These are phyloP conservation scores for Rhincodon typus DNA, from an alignment of 2,797 vertebrate species.

Conservation along the genomic window DNA sequence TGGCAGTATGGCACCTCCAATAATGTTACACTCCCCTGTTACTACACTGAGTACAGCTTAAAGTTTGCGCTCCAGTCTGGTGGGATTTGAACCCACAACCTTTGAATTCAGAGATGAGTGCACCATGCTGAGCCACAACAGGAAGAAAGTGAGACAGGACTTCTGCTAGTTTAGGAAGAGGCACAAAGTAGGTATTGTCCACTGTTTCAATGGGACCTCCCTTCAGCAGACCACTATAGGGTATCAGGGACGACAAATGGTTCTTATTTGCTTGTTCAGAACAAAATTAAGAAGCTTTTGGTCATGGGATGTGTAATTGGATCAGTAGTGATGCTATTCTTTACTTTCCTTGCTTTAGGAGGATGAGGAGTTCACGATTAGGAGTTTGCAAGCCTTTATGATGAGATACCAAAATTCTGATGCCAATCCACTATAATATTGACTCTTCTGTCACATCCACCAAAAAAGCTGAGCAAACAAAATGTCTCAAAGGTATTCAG, in stretches of 20 bases:
- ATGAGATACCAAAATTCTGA: background rate
- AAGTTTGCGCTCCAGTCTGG: too few relatives aligned
- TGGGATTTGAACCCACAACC: background rate
- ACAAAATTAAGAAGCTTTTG: background rate
- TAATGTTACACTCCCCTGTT: too few relatives aligned
- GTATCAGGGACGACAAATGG: background rate
- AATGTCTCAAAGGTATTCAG: conserved; percentile 19
- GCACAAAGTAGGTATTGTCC: background rate
- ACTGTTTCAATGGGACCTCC: background rate
- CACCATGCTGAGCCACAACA: too few relatives aligned
- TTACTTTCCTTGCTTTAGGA: background rate
- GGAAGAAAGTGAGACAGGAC: background rate
- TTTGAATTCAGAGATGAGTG: background rate
- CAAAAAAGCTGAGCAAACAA: background rate
- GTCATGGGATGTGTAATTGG: background rate
- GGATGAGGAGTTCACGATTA: background rate
- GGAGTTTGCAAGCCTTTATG: background rate
- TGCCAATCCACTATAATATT: background rate
- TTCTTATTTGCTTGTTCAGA: background rate
- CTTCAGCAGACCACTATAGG: background rate
- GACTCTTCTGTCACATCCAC: background rate
- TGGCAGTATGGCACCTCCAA: background rate
- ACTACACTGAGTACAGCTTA: background rate
- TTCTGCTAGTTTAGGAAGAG: background rate
- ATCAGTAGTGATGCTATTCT: background rate